Base-by-base conservation (phyloP, 2,888 invertebrate species). In the Phyllotreta cruciferae region DNA sequence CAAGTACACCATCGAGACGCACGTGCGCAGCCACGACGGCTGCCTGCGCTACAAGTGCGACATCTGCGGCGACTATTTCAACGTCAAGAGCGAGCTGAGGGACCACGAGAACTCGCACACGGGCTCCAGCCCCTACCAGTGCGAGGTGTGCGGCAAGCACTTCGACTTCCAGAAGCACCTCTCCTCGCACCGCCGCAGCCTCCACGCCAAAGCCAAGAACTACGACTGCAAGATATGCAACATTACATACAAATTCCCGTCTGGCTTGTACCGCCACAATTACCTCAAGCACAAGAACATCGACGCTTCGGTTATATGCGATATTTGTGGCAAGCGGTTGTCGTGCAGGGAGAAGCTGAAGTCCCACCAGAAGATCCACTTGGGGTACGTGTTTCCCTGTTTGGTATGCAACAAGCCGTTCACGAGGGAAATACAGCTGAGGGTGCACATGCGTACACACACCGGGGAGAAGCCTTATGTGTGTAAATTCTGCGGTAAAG, bases 181-280 rank as follows among this genome's bases (percentile, higher is more conserved):
- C 0, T 60, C 58, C 0, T 60, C 58, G 6, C 58, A 60, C 37
- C 35, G 13, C 14, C 9, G 58, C 36, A 41, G 52, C 10, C 14
- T 52, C 1, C 58, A 60, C 37, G 41, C 50, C 13, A 52, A 60
- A 52, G 42, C 58, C 2, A 10, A 73, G 24, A 34, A 81, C 77
- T 71, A 73, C 67, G 73, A 76, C 55, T 86, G 86, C 56, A 75
- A 81, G 0, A 80, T 82, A 7, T 86, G 86, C 66, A 79, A 79
- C 0, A 76, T 81, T 13, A 75, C 78, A 37, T 82, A 80, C 64
- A 73, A 75, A 7, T 73, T 78, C 7, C 73, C 74, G 5, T 71
- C 77, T 6, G 68, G 70, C 0, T 56, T 70, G 41, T 57, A 62
- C 14, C 68, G 67, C 1, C 75, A 79, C 14, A 84, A 70, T 37